Conservation (phyloP, 2,113 vertebrate species). For the Jaculus jaculus region DNA sequence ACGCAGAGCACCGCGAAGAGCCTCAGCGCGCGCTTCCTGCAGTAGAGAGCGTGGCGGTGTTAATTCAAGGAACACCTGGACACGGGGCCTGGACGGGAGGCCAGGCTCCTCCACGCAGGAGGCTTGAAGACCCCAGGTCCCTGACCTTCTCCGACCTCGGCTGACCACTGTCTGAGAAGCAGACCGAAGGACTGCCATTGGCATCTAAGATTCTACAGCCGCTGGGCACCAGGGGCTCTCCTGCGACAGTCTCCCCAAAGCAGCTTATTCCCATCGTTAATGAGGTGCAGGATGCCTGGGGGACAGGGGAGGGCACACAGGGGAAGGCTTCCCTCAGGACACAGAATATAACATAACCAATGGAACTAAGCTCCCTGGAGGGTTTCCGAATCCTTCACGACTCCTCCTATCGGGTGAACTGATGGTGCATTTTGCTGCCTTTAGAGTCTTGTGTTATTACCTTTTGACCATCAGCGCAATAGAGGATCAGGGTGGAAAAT, state of each 20-base stretch:
- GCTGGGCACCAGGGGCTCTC: background rate
- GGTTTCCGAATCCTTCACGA: background rate
- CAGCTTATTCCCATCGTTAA: background rate
- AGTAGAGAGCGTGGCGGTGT: slow-evolving; percentile 6
- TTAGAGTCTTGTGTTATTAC: background rate
- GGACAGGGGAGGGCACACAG: background rate
- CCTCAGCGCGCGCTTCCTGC: slow-evolving; percentile 47
- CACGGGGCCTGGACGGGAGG: too few relatives aligned
- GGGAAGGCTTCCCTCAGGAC: background rate
- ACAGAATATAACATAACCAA: background rate
- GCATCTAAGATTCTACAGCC: background rate
- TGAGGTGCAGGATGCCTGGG: background rate
- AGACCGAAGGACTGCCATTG: background rate
- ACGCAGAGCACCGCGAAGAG: slow-evolving; percentile 23
- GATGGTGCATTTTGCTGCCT: background rate
- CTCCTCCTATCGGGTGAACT: background rate
- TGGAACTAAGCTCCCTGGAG: background rate
- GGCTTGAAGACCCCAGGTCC: background rate
- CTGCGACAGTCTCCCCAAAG: background rate
- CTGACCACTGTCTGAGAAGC: background rate
- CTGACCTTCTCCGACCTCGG: background rate
- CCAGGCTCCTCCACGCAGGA: background rate
- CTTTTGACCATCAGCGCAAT: background rate
- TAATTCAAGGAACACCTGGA: background rate
- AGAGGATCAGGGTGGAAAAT: slow-evolving; percentile 8